Conservation (phyloP, 2,113 vertebrate species). For the Equus quagga region DNA sequence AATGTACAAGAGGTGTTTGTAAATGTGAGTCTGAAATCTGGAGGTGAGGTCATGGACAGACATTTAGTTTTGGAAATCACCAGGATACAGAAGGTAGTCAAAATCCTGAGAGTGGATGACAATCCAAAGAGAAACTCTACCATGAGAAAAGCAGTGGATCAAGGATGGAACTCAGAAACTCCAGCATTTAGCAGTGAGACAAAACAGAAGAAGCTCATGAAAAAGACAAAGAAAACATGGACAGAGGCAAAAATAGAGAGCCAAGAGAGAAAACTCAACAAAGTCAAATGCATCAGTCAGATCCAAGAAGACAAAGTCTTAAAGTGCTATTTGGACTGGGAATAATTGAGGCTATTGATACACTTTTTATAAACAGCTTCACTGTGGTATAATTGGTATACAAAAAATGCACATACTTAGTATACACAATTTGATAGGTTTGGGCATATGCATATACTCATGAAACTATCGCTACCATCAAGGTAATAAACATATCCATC, state of each 20-base stretch:
- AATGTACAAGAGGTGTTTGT: not conserved
- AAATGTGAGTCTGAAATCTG: not conserved
- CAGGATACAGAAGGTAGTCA: not conserved
- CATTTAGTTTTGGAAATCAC: constrained; percentile 31
- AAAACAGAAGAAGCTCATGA: not conserved
- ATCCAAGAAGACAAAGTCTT: not conserved
- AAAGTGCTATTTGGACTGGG: not conserved
- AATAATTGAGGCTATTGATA: not conserved
- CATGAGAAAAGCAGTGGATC: not conserved
- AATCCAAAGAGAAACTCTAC: not conserved
- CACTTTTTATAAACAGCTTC: not conserved
- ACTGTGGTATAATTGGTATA: not conserved
- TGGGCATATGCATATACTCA: not conserved
- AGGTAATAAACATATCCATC: not conserved
- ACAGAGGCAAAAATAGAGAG: not conserved
- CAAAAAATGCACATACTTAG: not conserved
- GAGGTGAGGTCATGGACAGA: not conserved
- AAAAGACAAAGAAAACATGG: not conserved
- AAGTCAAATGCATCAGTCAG: not conserved
- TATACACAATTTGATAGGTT: not conserved
- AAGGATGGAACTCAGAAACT: not conserved
- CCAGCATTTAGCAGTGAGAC: not conserved
- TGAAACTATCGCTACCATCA: not conserved
- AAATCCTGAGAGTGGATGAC: not conserved
- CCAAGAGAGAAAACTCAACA: not conserved